phyloP scores from a whole-genome alignment of 2,113 vertebrate genomes.

The Xiphias gladius region DNA sequence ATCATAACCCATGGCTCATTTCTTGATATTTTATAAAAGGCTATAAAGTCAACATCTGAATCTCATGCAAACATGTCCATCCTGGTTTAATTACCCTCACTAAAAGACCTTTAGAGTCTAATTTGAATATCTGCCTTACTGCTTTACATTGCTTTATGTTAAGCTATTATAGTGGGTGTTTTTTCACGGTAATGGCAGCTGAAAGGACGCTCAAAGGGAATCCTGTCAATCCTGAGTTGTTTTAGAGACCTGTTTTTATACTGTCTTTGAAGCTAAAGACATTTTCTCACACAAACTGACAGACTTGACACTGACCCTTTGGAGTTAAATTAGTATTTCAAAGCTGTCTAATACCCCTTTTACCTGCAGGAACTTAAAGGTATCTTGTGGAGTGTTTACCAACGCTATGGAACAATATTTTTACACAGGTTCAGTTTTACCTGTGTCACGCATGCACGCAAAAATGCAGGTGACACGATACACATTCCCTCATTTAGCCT shows the following conservation, averaged over 20 bases:
- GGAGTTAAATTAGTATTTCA: too few species aligned
- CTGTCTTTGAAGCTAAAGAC: background rate
- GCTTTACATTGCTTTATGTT: background rate
- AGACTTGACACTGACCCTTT: too few species aligned
- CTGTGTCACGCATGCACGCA: too few species aligned
- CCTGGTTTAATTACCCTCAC: conserved; percentile 8
- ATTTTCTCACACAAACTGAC: background rate
- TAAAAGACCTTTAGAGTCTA: background rate
- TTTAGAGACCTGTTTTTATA: background rate
- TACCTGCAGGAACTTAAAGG: too few species aligned
- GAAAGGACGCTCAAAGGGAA: background rate
- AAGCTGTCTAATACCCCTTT: too few species aligned
- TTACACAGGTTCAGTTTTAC: too few species aligned
- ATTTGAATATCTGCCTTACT: conserved; percentile 6
- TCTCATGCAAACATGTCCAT: conserved; percentile 6
- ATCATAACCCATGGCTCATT: background rate
- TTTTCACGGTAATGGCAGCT: background rate
- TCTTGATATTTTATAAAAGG: background rate
- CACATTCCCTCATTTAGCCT: too few species aligned
- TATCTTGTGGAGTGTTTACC: too few species aligned
- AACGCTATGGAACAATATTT: too few species aligned
- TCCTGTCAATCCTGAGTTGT: background rate
- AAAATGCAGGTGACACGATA: too few species aligned
- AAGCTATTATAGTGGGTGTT: background rate
- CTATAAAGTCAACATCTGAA: conserved; percentile 9